Evolutionary conservation across 1,140 invertebrate genomes (phyloP), one percentile per base, ranked within the genome.

Genomic region (Lepeophtheirus salmonis): DNA sequence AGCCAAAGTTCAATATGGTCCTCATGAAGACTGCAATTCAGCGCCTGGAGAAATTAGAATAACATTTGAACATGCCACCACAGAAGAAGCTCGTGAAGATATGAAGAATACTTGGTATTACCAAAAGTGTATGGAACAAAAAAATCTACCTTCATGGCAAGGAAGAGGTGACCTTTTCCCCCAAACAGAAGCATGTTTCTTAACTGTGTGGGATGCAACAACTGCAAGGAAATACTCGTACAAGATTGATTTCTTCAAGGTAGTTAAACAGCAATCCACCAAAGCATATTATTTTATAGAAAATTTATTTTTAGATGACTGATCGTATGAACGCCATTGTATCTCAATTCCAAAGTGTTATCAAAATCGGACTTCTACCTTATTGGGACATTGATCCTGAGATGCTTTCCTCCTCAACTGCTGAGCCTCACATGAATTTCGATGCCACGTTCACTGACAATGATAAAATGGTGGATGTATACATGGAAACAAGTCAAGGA

Each of bases 351-450:
- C 58, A 64, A 18, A 63, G 50, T 17, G 22, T 60, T 13, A 17
- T 65, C 6, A 62, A 62, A 54, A 57, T 60, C 26, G 64, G 49
- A 23, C 49, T 65, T 23, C 49, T 65, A 24, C 51, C 64, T 17
- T 65, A 65, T 56, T 64, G 63, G 64, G 63, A 64, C 17, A 58
- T 63, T 48, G 30, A 64, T 21, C 55, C 63, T 16, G 54, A 64
- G 6, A 50, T 60, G 22, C 22, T 20, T 3, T 4, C n/a, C 14
- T 16, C 51, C 1, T 16, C 54, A 13, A 56, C 49, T 52, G 49
- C 23, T 50, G 57, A 64, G 18, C 61, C 61, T n/a, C 22, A 48
- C 22, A 55, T 62, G 53, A 64, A 64, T 50, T 51, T 57, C 22
- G 60, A 17, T 56, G 61, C 26, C 20, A 60, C 26, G 12, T 65